Conservation (phyloP, 2,888 invertebrate species). For the Augochlorella aurata region DNA sequence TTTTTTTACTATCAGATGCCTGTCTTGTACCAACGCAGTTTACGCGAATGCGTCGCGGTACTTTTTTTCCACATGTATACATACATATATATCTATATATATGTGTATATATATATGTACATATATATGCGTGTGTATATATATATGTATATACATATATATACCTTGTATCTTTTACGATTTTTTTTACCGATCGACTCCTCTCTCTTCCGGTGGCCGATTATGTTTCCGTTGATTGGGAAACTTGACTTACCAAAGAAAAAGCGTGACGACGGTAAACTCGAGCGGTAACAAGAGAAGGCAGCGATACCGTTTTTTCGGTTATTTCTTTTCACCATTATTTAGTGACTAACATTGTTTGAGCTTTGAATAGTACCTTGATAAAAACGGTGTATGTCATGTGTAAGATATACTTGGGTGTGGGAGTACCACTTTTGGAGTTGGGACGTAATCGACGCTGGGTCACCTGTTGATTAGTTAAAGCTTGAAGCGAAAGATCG, state of each 20-base stretch:
- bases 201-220: conserved; percentile 3
- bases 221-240: conserved; percentile 15
- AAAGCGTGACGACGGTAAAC: conserved; percentile 50
- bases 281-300: conserved; percentile 74
- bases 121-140: background rate
- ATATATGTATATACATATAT: background rate
- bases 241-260: conserved; percentile 17
- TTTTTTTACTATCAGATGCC: conserved; percentile 54
- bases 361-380: conserved; percentile 82
- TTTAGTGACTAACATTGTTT: conserved; percentile 82
- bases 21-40: conserved; percentile 63
- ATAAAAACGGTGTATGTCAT: conserved; percentile 82
- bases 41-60: conserved; percentile 41
- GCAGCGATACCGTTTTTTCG: conserved; percentile 76
- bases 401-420: conserved; percentile 82
- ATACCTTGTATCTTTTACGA: background rate
- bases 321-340: conserved; percentile 81
- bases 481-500: background rate
- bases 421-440: conserved; percentile 76
- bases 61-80: background rate
- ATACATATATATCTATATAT: background rate
- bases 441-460: conserved; percentile 53
- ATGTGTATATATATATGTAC: background rate
- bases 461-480: background rate
- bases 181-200: background rate